phyloP scores from a whole-genome alignment of 2,797 vertebrate genomes.

The Sebastes hubbsi region DNA sequence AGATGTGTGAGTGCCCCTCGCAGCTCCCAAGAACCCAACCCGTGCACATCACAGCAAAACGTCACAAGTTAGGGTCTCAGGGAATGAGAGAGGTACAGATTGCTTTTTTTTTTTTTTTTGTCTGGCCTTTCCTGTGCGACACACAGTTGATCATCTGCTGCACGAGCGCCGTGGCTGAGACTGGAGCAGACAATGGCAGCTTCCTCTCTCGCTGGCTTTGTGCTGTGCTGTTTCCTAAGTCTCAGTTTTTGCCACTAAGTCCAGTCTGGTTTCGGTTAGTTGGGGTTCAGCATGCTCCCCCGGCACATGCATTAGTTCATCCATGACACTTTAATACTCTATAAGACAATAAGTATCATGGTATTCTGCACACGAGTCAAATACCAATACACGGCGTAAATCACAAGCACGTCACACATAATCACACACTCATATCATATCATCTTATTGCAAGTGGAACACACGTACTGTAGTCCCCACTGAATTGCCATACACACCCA shows the following conservation, averaged over 20 bases:
- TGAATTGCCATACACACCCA: constrained; percentile 56
- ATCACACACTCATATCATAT: background rate
- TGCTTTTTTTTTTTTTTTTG: constrained; percentile 13
- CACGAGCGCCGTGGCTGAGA: constrained; percentile 35
- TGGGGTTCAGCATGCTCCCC: background rate
- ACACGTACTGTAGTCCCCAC: constrained; percentile 23
- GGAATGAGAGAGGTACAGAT: constrained; percentile 97
- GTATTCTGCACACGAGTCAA: background rate
- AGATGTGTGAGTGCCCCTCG: constrained; percentile 94
- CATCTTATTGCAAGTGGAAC: constrained; percentile 26
- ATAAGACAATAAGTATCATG: constrained; percentile 1
- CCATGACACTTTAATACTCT: background rate
- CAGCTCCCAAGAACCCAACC: constrained; percentile 99
- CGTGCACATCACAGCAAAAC: constrained; percentile 99
- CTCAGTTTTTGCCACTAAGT: constrained; percentile 35
- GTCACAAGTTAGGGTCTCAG: constrained; percentile 99
- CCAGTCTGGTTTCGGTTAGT: constrained; percentile 13
- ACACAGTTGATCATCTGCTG: constrained; percentile 47
- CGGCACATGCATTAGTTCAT: background rate
- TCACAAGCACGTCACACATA: constrained; percentile 15
- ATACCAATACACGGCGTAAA: constrained; percentile 10
- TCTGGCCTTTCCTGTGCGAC: constrained; percentile 40
- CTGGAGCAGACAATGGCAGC: constrained; percentile 65
- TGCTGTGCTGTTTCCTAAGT: constrained; percentile 39
- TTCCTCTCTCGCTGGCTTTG: constrained; percentile 59